Base-by-base conservation (phyloP, 2,888 invertebrate genomes). In the Drosophila imparisetae region DNA sequence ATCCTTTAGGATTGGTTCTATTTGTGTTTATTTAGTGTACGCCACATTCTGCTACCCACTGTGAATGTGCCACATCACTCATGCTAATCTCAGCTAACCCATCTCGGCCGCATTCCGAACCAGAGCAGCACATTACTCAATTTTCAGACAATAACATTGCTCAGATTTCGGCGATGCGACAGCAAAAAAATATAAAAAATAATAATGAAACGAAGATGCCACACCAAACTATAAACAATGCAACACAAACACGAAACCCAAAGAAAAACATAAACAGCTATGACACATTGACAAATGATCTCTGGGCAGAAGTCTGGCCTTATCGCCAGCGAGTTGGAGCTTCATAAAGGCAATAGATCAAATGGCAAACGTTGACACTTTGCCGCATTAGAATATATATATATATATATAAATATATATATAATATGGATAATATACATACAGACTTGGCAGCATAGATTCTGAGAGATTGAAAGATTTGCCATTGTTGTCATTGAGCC, bases 241-340 rank as follows among this genome's bases (percentile, higher is more conserved):
- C 65, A 63, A 48, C 65, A 60, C 55, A 62, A 69, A 40, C 18
- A 50, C 18, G 29, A 59, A 30, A n/a, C 11, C 38, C 27, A 38
- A 59, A 62, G 13, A 42, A 18, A 38, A 36, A 65, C 32, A 55
- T 34, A 24, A 15, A 38, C 54, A 32, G 24, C 69, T 65, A 48
- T 86, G 84, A 89, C 82, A 83, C 75, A 71, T 81, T 86, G 85
- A 86, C 89, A 86, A 86, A 89, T 86, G 89, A 89, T 86, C 75
- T 73, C 61, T 66, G 77, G 61, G 57, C 72, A 70, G 57, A 50
- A 50, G 48, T 55, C 36, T 40, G 50, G 65, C 32, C 24, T 24
- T 24, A 24, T 24, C 24, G 24, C 29, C 59, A 67, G 50, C 49
- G 65, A 34, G 32, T 45, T 34, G 40, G 45, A 34, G 54, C 40